A percentile compares a stretch with the other conserved stretches of the same genome.
These are phyloP conservation scores for Patella depressa DNA, from an alignment of 2,888 invertebrate species.

Conservation along the genomic window DNA sequence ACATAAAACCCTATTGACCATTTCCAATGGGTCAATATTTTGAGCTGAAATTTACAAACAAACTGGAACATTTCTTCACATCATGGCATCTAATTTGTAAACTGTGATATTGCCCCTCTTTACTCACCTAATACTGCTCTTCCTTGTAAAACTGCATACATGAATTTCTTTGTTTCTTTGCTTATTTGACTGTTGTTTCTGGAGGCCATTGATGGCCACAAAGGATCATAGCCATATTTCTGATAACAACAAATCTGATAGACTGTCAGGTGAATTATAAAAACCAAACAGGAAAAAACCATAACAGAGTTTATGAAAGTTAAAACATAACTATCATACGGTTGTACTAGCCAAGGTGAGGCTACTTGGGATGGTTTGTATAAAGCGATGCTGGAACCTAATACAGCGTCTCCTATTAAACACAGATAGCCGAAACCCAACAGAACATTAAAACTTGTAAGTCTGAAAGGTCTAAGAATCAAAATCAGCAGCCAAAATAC, in stretches of 20 bases:
- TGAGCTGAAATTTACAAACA: too few relatives aligned
- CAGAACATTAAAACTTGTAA: constrained; percentile 57
- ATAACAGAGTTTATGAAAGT: constrained; percentile 46
- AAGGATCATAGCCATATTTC: constrained; percentile 45
- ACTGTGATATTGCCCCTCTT: background rate
- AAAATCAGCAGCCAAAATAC: constrained; percentile 42
- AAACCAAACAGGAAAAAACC: constrained; percentile 43
- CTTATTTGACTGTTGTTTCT: constrained; percentile 53
- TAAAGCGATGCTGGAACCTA: constrained; percentile 50
- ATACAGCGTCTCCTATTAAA: constrained; percentile 48
- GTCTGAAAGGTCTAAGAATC: constrained; percentile 57
- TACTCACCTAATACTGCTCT: constrained; percentile 58
- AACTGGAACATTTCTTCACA: too few relatives aligned
- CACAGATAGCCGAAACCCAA: constrained; percentile 50
- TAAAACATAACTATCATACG: constrained; percentile 51
- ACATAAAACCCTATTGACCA: too few relatives aligned
- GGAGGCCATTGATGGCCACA: constrained; percentile 62
- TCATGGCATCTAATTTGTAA: too few relatives aligned
- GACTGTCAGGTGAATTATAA: constrained; percentile 45
- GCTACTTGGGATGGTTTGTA: constrained; percentile 33
- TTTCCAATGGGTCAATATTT: too few relatives aligned
- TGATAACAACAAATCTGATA: constrained; percentile 46
- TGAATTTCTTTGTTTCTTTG: constrained; percentile 60
- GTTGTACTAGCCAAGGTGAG: constrained; percentile 53
- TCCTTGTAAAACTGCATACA: constrained; percentile 61